phyloP scores from a whole-genome alignment of 1,140 invertebrate genomes.

The Paraescarpia echinospica region DNA sequence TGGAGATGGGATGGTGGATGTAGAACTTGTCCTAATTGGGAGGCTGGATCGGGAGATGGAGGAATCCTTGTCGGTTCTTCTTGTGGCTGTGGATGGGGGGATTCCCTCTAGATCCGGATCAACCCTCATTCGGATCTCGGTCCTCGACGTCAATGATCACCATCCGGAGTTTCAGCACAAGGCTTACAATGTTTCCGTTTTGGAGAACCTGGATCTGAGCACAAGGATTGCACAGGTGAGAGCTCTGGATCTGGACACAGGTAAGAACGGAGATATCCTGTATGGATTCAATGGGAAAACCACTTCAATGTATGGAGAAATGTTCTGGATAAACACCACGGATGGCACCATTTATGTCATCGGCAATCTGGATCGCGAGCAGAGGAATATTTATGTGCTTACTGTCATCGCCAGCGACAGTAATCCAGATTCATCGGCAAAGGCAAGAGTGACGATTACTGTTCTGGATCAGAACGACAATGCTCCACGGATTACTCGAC shows the following conservation, averaged over 20 bases:
- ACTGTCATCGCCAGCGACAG: conserved; percentile 51
- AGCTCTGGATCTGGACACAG: conserved; percentile 9
- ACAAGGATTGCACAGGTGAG: conserved; percentile 78
- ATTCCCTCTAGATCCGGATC: neutral
- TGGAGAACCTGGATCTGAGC: conserved; percentile 86
- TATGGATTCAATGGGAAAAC: conserved; percentile 20
- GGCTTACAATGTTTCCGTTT: conserved; percentile 66
- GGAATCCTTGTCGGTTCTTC: neutral
- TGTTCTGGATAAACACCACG: conserved; percentile 11
- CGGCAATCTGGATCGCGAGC: conserved; percentile 74
- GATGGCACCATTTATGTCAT: neutral
- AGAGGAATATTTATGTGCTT: conserved; percentile 84
- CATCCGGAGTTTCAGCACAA: conserved; percentile 55
- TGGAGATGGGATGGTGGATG: conserved; percentile 12
- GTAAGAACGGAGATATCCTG: neutral
- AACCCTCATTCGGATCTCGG: neutral
- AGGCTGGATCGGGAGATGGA: conserved; percentile 23
- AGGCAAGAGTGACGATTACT: neutral
- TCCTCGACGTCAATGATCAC: conserved; percentile 51
- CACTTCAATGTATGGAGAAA: conserved; percentile 18
- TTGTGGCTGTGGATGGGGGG: conserved; percentile 13
- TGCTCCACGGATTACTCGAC: conserved; percentile 61
- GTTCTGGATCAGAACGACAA: conserved; percentile 74
- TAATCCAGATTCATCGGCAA: neutral
- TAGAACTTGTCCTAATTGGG: neutral